Base-by-base conservation (phyloP, 2,113 vertebrate genomes). In the Picathartes gymnocephalus region DNA sequence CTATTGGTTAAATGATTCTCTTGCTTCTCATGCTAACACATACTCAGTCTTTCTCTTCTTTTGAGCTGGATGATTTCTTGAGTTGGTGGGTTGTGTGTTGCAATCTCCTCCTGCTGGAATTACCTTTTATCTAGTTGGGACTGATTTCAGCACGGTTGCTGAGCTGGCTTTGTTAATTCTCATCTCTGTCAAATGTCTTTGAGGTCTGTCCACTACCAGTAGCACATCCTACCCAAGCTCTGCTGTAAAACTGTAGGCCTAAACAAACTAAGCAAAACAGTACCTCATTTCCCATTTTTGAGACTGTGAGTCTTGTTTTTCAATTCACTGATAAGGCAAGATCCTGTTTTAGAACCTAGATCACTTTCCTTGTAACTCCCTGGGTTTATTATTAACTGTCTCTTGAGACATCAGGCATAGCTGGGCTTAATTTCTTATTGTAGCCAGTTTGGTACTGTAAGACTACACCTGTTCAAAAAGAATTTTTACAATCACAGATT, bases 251-350 rank as follows among this genome's bases (percentile, higher is more conserved):
- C 14, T 48, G 5, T 27, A 56, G 30, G 25, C 35, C 24, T 35
- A 42, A 71, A 48, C 9, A 64, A 70, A 22, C 11, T 31, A 22
- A 56, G 40, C 17, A 56, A 62, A 71, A 24, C 30, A 48, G 17
- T 15, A 14, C 6, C n/a, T 14, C 0, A 0, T 18, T 56, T 20
- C 48, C 16, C 25, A 10, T 54, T 6, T 64, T 42, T 71, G 48
- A 56, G 66, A 30, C 14, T 35, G 17, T 31, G 25, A 80, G 25
- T 7, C 50, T 56, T 80, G 6, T 27, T 71, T 80, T 71, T 57
- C 25, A 57, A 48, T 27, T 64, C 16, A 25, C 21, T 47, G 7
- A n/a, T n/a, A 30, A 70, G 20, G 24, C 13, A 47, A 54, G 20
- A n/a, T 13, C 7, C n/a, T 22, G 2, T 64, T 79, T 64, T 48